phyloP scores from a whole-genome alignment of 2,797 vertebrate species.

The Paramormyrops hopkinsi region DNA sequence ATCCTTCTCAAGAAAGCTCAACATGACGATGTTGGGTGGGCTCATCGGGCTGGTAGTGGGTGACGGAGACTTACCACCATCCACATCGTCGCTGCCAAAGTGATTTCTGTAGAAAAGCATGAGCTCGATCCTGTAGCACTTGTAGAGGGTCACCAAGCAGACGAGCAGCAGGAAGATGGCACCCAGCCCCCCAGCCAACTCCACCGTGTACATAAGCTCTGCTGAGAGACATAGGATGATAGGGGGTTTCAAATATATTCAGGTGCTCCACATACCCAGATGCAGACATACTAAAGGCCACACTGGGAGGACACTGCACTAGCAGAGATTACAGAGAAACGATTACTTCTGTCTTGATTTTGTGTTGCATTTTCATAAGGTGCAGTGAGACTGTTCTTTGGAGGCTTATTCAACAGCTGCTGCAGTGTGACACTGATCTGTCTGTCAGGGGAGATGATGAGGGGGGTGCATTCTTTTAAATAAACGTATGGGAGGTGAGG shows the following conservation, averaged over 20 bases:
- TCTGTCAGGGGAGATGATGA: not conserved
- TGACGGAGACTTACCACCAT: constrained; percentile 76
- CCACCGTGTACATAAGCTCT: constrained; percentile 97
- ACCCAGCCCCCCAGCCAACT: constrained; percentile 93
- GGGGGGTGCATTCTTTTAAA: not conserved
- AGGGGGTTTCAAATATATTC: constrained; percentile 16
- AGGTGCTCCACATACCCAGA: not conserved
- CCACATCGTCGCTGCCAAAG: constrained; percentile 92
- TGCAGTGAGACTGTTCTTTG: not conserved
- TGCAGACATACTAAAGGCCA: not conserved
- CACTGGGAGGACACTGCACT: not conserved
- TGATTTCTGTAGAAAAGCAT: constrained; percentile 97
- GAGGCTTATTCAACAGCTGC: not conserved
- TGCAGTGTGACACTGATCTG: not conserved
- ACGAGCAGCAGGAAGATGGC: constrained; percentile 92
- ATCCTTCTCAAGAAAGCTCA: not conserved
- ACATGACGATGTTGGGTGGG: not conserved
- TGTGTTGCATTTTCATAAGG: not conserved
- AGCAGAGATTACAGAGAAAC: not conserved
- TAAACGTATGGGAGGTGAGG: not conserved
- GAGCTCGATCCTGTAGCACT: constrained; percentile 97
- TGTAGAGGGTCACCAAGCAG: constrained; percentile 91
- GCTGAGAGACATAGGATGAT: constrained; percentile 53
- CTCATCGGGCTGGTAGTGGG: not conserved
- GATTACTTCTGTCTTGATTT: not conserved